Evolutionary conservation across 2,888 invertebrate genomes (phyloP).

Genomic region (Apodemia zela): DNA sequence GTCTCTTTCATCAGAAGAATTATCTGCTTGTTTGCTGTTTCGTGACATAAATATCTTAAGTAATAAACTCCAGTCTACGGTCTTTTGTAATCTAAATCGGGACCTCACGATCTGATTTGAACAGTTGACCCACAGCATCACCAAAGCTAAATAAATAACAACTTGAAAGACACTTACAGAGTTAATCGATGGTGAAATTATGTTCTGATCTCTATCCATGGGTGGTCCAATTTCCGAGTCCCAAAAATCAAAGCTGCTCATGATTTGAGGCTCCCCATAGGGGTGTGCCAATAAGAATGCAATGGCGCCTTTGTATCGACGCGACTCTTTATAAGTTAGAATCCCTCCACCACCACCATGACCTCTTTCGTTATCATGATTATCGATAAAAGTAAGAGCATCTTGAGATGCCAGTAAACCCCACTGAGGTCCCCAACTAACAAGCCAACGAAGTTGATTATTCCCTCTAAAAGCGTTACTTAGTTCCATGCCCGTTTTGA

Average conservation of each 20-base stretch:
- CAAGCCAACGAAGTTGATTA: conserved; percentile 82
- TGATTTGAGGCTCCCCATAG: conserved; percentile 88
- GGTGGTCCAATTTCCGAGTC: conserved; percentile 85
- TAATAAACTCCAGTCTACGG: too few species aligned
- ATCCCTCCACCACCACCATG: conserved; percentile 78
- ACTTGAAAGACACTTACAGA: conserved; percentile 49
- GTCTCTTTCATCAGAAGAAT: too few species aligned
- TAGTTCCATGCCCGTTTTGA: conserved; percentile 70
- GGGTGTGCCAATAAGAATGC: conserved; percentile 93
- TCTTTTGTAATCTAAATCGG: too few species aligned
- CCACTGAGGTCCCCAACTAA: conserved; percentile 83
- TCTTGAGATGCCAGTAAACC: conserved; percentile 74
- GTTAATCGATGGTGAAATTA: conserved; percentile 83
- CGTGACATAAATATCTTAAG: too few species aligned
- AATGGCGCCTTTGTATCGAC: conserved; percentile 87
- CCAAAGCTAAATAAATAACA: not conserved
- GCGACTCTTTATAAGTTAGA: conserved; percentile 82
- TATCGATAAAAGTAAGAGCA: conserved; percentile 88
- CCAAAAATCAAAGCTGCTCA: conserved; percentile 91
- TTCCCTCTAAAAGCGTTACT: conserved; percentile 58
- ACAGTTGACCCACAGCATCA: too few species aligned
- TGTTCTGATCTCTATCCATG: conserved; percentile 78
- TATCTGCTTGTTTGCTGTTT: too few species aligned
- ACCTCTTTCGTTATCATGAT: conserved; percentile 90
- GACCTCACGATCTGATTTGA: too few species aligned